Base-by-base conservation (phyloP, 2,797 vertebrate genomes). In the Knipowitschia caucasica region DNA sequence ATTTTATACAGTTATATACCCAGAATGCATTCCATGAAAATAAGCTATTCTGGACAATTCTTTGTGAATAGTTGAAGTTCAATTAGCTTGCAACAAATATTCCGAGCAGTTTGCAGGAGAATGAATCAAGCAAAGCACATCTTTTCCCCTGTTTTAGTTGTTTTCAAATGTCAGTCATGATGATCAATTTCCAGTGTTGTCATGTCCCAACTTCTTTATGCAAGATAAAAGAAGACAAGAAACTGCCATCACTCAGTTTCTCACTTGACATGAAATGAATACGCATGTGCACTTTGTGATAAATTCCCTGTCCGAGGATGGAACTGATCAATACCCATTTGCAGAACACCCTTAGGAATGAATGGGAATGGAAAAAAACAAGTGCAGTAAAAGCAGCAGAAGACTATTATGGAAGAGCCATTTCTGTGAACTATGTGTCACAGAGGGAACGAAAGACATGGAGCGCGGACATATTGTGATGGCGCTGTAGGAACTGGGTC, bases 401-500 rank as follows among this genome's bases (percentile, higher is more conserved):
- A 40, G 45, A 29, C 66, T 29, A 52, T 73, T 26, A 62, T 43
- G 34, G 52, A 47, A 2, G 7, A 56, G 67, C 56, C 58, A 56
- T 60, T 54, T 36, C 59, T 60, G 39, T 53, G 58, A 79, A 67
- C 43, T 35, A 23, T 63, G 67, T 63, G 72, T 75, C 56, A 68
- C 49, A 10, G 12, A 55, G 56, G 49, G 67, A 57, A 78, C 62
- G 59, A 73, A 78, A 72, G 52, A 62, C 72, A 64, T 71, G 70
- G 71, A 66, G 59, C 69, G 74, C 56, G 56, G 56, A 4, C 53
- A 62, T 62, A 56, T 63, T 61, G 73, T 76, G 66, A 72, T 80
- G 54, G 58, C 51, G 62, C 67, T 78, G 40, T 52, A 56, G 65
- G 67, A 63, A 36, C 26, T 20, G 23, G 46, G 30, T 38, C 63